Percentiles rank a stretch among this genome's conserved stretches.
These are phyloP conservation scores for Synanthedon andrenaeformis DNA, from an alignment of 2,888 invertebrate genomes.

Conservation along the genomic window DNA sequence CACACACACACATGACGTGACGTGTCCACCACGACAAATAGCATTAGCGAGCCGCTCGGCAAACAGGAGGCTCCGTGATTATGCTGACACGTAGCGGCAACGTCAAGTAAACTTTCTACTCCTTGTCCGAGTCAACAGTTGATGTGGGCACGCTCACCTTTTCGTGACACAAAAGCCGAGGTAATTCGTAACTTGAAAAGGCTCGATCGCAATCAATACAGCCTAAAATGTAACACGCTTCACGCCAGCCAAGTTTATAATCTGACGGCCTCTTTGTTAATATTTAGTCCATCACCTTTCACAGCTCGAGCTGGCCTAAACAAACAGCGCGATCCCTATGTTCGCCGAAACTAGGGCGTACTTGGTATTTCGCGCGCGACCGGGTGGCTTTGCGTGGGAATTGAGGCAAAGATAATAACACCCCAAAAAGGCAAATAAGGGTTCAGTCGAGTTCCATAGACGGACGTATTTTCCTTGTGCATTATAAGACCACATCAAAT, in stretches of 20 bases:
- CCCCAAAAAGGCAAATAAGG: slow-evolving; percentile 63
- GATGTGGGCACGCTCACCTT: slow-evolving; percentile 27
- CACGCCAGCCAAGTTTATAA: slow-evolving; percentile 31
- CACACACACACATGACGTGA: slow-evolving; percentile 50
- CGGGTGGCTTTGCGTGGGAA: slow-evolving; percentile 57
- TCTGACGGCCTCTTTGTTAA: slow-evolving; percentile 39
- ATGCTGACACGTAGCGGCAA: slow-evolving; percentile 37
- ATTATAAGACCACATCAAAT: slow-evolving; percentile 44
- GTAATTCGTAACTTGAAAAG: background rate
- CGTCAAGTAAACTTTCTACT: slow-evolving; percentile 25
- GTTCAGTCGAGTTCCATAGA: slow-evolving; percentile 53
- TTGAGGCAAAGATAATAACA: slow-evolving; percentile 60
- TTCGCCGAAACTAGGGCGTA: slow-evolving; percentile 61
- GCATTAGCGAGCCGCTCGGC: slow-evolving; percentile 53
- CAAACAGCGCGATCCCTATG: slow-evolving; percentile 58
- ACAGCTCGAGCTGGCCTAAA: slow-evolving; percentile 50
- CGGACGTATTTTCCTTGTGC: slow-evolving; percentile 59
- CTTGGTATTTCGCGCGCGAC: slow-evolving; percentile 67
- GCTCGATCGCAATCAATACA: slow-evolving; percentile 13
- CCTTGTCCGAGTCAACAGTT: slow-evolving; percentile 29
- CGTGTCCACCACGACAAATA: slow-evolving; percentile 51
- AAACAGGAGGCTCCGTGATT: slow-evolving; percentile 55
- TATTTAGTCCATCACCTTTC: slow-evolving; percentile 57
- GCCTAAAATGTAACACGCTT: slow-evolving; percentile 29
- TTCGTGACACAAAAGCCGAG: too few species aligned